Conservation (phyloP, 2,888 invertebrate genomes). For the Drosophila neonasuta region DNA sequence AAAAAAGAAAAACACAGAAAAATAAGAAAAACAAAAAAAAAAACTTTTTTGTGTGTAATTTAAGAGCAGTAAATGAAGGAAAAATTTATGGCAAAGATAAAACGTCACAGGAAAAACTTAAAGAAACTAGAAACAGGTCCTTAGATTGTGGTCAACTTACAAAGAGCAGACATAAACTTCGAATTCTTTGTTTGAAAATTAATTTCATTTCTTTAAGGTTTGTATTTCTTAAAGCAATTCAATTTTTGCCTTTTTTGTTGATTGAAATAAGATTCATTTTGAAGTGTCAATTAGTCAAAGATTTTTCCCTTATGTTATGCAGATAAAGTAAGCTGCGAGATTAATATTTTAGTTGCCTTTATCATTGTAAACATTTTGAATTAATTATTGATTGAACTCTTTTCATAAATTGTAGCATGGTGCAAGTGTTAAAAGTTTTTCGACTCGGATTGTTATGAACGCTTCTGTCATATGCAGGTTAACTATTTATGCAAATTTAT, state of each 20-base stretch:
- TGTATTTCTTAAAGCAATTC: neutral
- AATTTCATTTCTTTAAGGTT: neutral
- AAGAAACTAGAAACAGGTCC: conserved; percentile 5
- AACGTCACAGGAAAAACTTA: conserved; percentile 15
- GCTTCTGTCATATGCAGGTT: conserved; percentile 23
- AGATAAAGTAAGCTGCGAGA: neutral
- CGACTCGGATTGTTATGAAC: neutral
- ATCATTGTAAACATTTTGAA: neutral
- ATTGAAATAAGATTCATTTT: too few species aligned
- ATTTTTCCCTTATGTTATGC: too few species aligned
- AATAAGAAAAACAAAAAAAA: conserved; percentile 4
- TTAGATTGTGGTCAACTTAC: conserved; percentile 10
- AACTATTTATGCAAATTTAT: conserved; percentile 65
- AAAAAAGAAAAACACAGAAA: conserved; percentile 17
- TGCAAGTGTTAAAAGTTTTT: neutral
- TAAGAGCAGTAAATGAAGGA: conserved; percentile 13
- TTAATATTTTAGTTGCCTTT: neutral
- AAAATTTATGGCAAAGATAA: conserved; percentile 9
- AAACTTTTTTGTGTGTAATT: conserved; percentile 24
- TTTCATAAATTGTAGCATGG: neutral
- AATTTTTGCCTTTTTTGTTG: too few species aligned
- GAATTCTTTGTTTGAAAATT: conserved; percentile 1
- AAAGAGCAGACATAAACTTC: neutral
- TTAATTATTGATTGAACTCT: neutral
- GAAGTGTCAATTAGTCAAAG: too few species aligned